Conservation (phyloP, 2,888 invertebrate genomes). For the Vannuccia rotundouncinata region DNA sequence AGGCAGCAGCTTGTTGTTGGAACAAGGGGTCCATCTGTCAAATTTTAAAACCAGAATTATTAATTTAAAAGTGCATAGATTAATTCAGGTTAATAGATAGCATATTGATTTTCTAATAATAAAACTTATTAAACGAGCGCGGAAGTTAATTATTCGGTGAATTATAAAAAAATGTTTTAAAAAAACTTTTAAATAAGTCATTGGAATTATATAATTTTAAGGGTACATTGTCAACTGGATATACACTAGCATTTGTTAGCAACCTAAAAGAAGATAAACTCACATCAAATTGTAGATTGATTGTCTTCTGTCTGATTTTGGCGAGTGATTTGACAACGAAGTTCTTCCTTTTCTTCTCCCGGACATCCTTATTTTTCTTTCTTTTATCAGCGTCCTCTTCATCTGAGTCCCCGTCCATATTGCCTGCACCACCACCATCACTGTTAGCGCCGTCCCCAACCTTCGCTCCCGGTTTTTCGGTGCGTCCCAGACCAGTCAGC, state of each 20-base stretch:
- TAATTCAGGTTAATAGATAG: no score
- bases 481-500: conserved; percentile 44
- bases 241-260: no score
- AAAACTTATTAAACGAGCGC: no score
- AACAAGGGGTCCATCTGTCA: conserved; percentile 57
- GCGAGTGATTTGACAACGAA: background rate
- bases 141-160: no score
- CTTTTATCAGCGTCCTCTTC: background rate
- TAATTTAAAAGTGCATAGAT: no score
- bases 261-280: no score
- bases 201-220: no score
- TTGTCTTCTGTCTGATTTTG: conserved; percentile 4
- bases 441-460: conserved; percentile 5
- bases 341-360: conserved; percentile 12
- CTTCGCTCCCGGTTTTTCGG: background rate
- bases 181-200: no score
- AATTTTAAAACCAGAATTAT: background rate
- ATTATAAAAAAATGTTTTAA: no score
- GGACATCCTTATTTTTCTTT: background rate
- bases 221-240: no score
- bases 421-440: conserved; percentile 24
- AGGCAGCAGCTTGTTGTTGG: conserved; percentile 55
- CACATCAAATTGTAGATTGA: conserved; percentile 3
- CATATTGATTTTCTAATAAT: no score
- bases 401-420: conserved; percentile 15